phyloP scores from a whole-genome alignment of 2,888 invertebrate genomes.

The Lycocerus yunnanus region DNA sequence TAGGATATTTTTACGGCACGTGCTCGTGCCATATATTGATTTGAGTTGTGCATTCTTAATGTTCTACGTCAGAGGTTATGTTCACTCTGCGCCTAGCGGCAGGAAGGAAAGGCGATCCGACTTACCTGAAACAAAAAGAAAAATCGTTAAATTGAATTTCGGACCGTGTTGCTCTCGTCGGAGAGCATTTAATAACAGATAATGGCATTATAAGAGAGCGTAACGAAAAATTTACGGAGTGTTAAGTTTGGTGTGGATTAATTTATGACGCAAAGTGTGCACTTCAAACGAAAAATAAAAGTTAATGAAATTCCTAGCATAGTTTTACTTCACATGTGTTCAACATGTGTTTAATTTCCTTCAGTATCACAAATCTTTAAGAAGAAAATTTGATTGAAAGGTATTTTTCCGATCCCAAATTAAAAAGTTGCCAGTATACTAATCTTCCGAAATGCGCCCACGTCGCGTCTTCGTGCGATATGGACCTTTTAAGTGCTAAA shows the following conservation, averaged over 20 bases:
- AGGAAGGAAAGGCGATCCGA: background rate
- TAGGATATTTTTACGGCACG: background rate
- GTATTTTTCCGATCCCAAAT: constrained; percentile 32
- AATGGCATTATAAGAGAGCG: background rate
- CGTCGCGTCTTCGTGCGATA: background rate
- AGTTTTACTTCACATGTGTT: constrained; percentile 38
- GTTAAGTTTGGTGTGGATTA: constrained; percentile 28
- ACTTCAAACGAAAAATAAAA: constrained; percentile 39
- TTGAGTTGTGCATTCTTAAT: background rate
- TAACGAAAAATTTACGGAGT: background rate
- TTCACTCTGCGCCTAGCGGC: no score
- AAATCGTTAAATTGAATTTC: background rate
- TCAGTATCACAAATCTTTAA: constrained; percentile 27
- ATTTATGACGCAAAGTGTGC: constrained; percentile 38
- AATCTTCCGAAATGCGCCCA: background rate
- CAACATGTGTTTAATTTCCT: constrained; percentile 44
- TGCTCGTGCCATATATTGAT: background rate
- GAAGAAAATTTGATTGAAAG: constrained; percentile 39
- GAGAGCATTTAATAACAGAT: background rate
- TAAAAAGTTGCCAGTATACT: background rate
- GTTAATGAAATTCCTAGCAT: constrained; percentile 44
- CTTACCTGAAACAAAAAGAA: background rate
- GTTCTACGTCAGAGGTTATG: no score
- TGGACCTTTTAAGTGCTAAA: background rate
- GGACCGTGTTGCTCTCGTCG: background rate